Conservation (phyloP, 2,888 invertebrate species). For the Pocota personata region DNA sequence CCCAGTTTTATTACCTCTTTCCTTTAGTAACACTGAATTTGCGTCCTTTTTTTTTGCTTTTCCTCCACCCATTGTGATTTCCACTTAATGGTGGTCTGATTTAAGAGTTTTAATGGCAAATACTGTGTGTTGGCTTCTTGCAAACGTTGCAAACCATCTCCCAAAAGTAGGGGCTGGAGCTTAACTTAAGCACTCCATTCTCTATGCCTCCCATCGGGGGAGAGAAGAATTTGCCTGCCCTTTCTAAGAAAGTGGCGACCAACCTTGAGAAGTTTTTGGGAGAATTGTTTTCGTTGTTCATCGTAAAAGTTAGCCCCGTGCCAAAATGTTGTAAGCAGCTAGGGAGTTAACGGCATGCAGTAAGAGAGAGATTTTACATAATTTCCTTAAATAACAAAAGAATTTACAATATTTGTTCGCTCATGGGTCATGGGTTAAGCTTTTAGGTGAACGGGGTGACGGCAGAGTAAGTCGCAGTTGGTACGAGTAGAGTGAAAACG, state of each 20-base stretch:
- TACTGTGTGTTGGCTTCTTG: constrained; percentile 62
- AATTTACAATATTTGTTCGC: constrained; percentile 57
- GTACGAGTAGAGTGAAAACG: background rate
- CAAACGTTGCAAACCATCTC: constrained; percentile 54
- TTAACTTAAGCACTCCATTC: constrained; percentile 3
- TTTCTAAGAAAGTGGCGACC: constrained; percentile 19
- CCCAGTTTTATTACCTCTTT: constrained; percentile 70
- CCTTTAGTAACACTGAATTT: constrained; percentile 57
- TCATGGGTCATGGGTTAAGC: constrained; percentile 25
- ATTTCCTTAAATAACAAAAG: constrained; percentile 62
- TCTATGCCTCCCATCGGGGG: background rate
- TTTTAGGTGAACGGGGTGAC: background rate
- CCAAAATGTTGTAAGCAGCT: constrained; percentile 35
- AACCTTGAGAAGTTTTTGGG: constrained; percentile 46
- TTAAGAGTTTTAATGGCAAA: constrained; percentile 69
- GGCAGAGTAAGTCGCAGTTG: background rate
- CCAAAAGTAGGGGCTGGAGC: constrained; percentile 1
- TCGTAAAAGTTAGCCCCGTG: constrained; percentile 51
- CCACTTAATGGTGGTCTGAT: constrained; percentile 72
- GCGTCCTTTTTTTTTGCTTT: constrained; percentile 42
- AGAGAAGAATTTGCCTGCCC: constrained; percentile 10
- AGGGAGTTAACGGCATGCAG: constrained; percentile 4
- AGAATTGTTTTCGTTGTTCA: constrained; percentile 59
- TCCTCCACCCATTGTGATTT: constrained; percentile 62
- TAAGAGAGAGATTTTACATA: constrained; percentile 38